A percentile compares a stretch with the other conserved stretches of the same genome.
Conservation (phyloP, 2,888 invertebrate species). For the Meloe dianella region DNA sequence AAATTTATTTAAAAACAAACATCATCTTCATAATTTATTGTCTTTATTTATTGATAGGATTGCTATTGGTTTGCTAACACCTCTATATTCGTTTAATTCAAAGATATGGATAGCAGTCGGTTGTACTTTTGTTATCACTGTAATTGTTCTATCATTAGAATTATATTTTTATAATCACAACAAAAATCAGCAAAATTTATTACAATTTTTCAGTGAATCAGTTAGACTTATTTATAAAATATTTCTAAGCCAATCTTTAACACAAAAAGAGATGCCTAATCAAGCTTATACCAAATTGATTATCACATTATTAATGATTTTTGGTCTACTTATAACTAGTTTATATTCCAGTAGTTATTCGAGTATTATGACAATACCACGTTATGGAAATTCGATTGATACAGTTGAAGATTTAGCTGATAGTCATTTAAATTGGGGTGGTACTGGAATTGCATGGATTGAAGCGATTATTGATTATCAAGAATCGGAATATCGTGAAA, state of each 20-base stretch:
- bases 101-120: neutral
- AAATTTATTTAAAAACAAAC: slow-evolving; percentile 42
- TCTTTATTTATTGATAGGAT: slow-evolving; percentile 54
- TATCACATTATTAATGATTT: slow-evolving; percentile 51
- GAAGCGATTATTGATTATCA: slow-evolving; percentile 58
- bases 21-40: slow-evolving; percentile 43
- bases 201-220: neutral
- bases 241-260: neutral
- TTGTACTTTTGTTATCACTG: neutral
- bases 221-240: neutral
- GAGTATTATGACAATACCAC: slow-evolving; percentile 70
- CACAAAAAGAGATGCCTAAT: slow-evolving; percentile 46
- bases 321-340: slow-evolving; percentile 67
- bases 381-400: slow-evolving; percentile 64
- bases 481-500: neutral
- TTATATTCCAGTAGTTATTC: slow-evolving; percentile 72
- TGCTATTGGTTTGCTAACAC: slow-evolving; percentile 67
- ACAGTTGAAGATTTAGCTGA: slow-evolving; percentile 65
- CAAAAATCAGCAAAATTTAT: no score
- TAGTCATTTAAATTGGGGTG: slow-evolving; percentile 65
- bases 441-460: slow-evolving; percentile 70
- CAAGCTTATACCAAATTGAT: slow-evolving; percentile 53
- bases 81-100: slow-evolving; percentile 66
- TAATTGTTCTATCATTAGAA: neutral
- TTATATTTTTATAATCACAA: slow-evolving; percentile 6